Evolutionary conservation across 2,113 vertebrate species (phyloP).

Genomic region (Grammomys surdaster): DNA sequence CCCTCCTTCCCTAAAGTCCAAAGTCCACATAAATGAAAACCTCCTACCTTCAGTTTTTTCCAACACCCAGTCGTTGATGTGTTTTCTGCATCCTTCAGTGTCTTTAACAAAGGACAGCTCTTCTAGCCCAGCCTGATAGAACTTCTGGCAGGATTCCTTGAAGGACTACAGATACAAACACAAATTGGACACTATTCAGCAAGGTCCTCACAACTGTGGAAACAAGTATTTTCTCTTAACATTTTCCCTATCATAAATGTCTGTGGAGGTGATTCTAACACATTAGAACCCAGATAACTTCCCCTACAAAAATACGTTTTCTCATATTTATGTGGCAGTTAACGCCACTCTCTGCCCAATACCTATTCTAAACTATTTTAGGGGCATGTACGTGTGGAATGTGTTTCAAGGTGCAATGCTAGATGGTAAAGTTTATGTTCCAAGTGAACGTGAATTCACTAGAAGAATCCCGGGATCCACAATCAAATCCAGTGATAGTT

Average conservation of each 20-base stretch:
- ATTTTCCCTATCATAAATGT: not conserved
- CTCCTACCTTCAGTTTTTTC: constrained; percentile 91
- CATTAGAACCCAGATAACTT: not conserved
- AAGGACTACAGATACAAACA: constrained; percentile 87
- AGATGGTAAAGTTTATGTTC: not conserved
- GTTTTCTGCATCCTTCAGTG: constrained; percentile 87
- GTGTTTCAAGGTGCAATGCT: not conserved
- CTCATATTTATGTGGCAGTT: not conserved
- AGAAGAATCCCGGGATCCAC: not conserved
- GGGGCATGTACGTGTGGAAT: not conserved
- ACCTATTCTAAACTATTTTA: constrained; percentile 35
- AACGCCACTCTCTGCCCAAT: not conserved
- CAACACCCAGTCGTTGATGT: constrained; percentile 95
- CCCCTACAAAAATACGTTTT: not conserved
- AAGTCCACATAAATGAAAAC: not conserved
- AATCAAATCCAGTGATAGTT: not conserved
- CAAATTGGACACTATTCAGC: not conserved
- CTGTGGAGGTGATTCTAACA: not conserved
- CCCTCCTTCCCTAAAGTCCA: accelerated
- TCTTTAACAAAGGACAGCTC: constrained; percentile 89
- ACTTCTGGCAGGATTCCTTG: constrained; percentile 88
- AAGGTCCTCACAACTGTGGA: not conserved
- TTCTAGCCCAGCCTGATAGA: constrained; percentile 91
- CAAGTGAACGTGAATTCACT: not conserved
- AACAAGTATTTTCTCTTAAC: not conserved